phyloP scores from a whole-genome alignment of 2,888 invertebrate species.

The Rotaria socialis region DNA sequence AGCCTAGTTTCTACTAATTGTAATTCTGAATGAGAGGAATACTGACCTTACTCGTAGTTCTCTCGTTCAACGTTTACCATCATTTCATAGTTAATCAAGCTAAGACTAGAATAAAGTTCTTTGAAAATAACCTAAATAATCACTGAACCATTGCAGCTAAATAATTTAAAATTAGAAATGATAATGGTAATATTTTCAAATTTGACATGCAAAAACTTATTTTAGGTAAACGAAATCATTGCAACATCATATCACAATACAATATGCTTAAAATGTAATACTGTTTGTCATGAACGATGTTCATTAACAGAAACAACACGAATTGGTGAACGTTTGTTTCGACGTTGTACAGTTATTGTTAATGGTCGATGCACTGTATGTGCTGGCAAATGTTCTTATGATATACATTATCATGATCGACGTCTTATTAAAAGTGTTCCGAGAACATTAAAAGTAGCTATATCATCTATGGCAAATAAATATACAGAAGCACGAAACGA shows the following conservation, averaged over 20 bases:
- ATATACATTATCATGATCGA: constrained; percentile 31
- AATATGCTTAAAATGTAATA: constrained; percentile 20
- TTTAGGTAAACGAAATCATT: neutral
- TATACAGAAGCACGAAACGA: neutral
- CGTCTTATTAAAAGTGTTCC: neutral
- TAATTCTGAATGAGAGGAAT: too few species aligned
- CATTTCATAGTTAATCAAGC: too few species aligned
- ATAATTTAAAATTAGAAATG: too few species aligned
- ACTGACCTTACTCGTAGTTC: too few species aligned
- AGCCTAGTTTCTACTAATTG: too few species aligned
- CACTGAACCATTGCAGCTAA: too few species aligned
- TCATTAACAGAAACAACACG: constrained; percentile 34
- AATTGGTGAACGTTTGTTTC: constrained; percentile 14
- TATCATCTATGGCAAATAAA: neutral
- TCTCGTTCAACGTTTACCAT: too few species aligned
- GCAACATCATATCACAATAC: constrained; percentile 31
- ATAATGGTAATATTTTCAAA: too few species aligned
- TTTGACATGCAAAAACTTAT: too few species aligned
- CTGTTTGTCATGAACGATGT: constrained; percentile 34
- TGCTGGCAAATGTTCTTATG: constrained; percentile 10
- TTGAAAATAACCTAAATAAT: too few species aligned
- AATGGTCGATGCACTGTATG: constrained; percentile 10
- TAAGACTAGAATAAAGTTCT: too few species aligned
- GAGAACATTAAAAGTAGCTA: neutral
- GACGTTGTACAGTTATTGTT: constrained; percentile 28